phyloP scores from a whole-genome alignment of 2,797 vertebrate genomes.

The Eupleurogrammus muticus region DNA sequence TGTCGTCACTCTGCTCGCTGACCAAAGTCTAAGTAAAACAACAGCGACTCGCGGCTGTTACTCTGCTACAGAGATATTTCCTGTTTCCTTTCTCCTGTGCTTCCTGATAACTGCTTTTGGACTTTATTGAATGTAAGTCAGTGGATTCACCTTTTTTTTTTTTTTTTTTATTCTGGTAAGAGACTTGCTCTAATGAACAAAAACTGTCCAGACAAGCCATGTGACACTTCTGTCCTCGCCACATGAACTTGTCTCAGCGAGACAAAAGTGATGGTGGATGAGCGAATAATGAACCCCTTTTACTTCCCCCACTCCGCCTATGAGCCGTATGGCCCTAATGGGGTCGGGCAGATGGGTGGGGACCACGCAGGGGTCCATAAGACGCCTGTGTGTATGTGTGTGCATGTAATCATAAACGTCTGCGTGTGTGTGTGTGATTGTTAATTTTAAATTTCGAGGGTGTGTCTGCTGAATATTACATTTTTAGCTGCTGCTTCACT shows the following conservation, averaged over 20 bases:
- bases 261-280: slow-evolving; percentile 56
- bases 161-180: slow-evolving; percentile 58
- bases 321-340: slow-evolving; percentile 77
- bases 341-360: slow-evolving; percentile 82
- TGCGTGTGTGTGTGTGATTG: slow-evolving; percentile 14
- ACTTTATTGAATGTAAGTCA: slow-evolving; percentile 10
- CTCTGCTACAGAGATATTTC: neutral
- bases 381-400: slow-evolving; percentile 50
- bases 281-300: slow-evolving; percentile 72
- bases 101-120: neutral
- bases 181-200: slow-evolving; percentile 7
- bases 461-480: neutral
- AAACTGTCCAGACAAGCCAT: slow-evolving; percentile 14
- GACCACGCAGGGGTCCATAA: slow-evolving; percentile 57
- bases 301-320: slow-evolving; percentile 34
- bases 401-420: slow-evolving; percentile 10
- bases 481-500: neutral
- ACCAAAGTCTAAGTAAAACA: slow-evolving; percentile 68
- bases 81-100: neutral
- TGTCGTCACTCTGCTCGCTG: slow-evolving; percentile 41
- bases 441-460: slow-evolving; percentile 16
- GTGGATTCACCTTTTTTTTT: slow-evolving; percentile 26
- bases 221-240: slow-evolving; percentile 19
- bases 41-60: neutral
- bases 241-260: slow-evolving; percentile 50